Percentiles rank a stretch among this genome's conserved stretches.
These are phyloP conservation scores for Protodeltote pygarga DNA, from an alignment of 2,888 invertebrate species.

Conservation along the genomic window DNA sequence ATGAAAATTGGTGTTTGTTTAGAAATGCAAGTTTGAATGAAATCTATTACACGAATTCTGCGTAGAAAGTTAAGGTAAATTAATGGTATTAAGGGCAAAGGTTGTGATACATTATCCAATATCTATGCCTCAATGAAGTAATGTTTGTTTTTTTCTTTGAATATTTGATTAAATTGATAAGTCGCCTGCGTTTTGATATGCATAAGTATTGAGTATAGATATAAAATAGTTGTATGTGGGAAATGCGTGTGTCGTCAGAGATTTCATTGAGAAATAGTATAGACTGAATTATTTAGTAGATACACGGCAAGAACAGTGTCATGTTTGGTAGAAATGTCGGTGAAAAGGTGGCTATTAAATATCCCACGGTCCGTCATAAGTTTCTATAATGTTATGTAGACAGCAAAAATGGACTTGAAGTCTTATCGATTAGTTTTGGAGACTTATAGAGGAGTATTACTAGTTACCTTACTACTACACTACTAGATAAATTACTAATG, in stretches of 20 bases:
- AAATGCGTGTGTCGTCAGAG: slow-evolving; percentile 19
- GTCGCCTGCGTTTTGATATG: slow-evolving; percentile 24
- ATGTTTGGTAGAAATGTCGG: too few species aligned
- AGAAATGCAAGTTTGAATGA: slow-evolving; percentile 32
- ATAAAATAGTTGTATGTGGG: slow-evolving; percentile 10
- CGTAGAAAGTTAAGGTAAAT: slow-evolving; percentile 59
- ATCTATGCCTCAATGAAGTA: slow-evolving; percentile 24
- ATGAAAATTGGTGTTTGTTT: slow-evolving; percentile 4
- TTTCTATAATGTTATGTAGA: too few species aligned
- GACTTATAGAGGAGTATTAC: too few species aligned
- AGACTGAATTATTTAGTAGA: too few species aligned
- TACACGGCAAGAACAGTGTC: too few species aligned
- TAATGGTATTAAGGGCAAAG: slow-evolving; percentile 57
- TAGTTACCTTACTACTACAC: too few species aligned
- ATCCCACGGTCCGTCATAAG: too few species aligned
- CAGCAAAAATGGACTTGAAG: too few species aligned
- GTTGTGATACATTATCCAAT: slow-evolving; percentile 46
- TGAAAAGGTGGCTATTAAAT: too few species aligned
- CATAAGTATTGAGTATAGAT: slow-evolving; percentile 32
- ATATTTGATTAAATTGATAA: slow-evolving; percentile 49
- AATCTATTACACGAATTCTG: slow-evolving; percentile 55
- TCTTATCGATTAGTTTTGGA: too few species aligned
- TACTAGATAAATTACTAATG: too few species aligned
- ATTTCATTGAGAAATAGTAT: too few species aligned
- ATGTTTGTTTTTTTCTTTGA: slow-evolving; percentile 55